These are phyloP conservation scores for Dasypus novemcinctus DNA, from an alignment of 2,113 vertebrate species.

Conservation along the genomic window DNA sequence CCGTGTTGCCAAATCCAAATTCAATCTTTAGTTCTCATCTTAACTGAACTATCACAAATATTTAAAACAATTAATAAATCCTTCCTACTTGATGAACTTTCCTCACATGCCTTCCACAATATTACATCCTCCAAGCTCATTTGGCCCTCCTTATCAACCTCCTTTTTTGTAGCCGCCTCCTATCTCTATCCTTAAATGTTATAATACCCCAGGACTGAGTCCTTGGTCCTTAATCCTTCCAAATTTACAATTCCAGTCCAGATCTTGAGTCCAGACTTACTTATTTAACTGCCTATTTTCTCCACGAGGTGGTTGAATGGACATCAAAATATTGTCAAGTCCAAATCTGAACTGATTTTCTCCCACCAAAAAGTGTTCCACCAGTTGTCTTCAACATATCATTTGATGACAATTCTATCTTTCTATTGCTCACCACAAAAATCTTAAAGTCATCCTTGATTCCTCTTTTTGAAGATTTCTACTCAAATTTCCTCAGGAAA, in stretches of 20 bases:
- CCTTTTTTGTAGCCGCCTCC: not conserved
- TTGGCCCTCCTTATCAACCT: not conserved
- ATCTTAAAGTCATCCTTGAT: not conserved
- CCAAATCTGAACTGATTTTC: not conserved
- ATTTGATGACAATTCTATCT: no score
- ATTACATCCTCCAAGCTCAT: not conserved
- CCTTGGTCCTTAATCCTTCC: not conserved
- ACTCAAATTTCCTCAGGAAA: not conserved
- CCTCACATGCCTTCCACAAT: not conserved
- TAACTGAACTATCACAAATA: not conserved
- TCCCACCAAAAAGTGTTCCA: not conserved
- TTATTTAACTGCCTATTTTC: not conserved
- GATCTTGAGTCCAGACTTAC: not conserved
- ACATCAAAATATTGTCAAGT: not conserved
- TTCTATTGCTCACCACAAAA: not conserved
- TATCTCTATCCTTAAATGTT: not conserved
- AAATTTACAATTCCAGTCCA: not conserved
- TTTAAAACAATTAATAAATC: not conserved
- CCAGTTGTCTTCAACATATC: not conserved
- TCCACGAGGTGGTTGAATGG: not conserved
- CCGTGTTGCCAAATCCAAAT: not conserved
- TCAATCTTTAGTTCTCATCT: not conserved
- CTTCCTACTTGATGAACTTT: not conserved
- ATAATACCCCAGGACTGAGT: not conserved
- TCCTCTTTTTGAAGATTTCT: not conserved